These are phyloP conservation scores for Paramormyrops hopkinsi DNA, from an alignment of 2,797 vertebrate genomes.

Conservation along the genomic window DNA sequence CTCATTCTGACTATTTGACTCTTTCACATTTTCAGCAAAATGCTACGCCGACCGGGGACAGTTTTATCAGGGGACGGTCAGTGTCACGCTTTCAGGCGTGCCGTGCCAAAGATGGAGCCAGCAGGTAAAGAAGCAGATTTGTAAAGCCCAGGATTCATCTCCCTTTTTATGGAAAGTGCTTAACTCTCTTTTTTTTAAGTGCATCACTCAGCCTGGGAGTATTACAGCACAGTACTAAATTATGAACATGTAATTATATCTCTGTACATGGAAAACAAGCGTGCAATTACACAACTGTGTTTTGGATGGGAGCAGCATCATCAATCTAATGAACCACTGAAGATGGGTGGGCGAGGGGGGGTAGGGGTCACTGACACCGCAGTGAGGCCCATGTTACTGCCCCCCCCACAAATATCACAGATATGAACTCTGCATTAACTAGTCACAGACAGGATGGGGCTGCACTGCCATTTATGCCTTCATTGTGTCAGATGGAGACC, in stretches of 20 bases:
- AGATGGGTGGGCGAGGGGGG: background rate
- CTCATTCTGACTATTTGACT: background rate
- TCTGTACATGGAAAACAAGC: background rate
- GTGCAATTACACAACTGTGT: background rate
- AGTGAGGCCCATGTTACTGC: background rate
- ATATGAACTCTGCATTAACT: background rate
- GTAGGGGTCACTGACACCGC: background rate
- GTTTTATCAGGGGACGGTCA: constrained; percentile 76
- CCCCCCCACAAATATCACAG: background rate
- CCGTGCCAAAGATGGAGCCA: constrained; percentile 78
- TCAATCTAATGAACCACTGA: background rate
- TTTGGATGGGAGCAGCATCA: background rate
- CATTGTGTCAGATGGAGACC: background rate
- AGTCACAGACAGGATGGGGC: background rate
- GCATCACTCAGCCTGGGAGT: background rate
- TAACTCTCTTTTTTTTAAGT: background rate
- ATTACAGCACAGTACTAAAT: background rate
- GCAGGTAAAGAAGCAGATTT: constrained; percentile 47
- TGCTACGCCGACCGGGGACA: constrained; percentile 76
- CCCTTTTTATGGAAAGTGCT: background rate
- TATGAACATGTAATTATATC: background rate
- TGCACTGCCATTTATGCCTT: background rate
- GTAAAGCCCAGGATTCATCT: background rate
- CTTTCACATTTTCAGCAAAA: constrained; percentile 49
- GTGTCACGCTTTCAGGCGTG: constrained; percentile 67